Conservation (phyloP, 1,140 invertebrate genomes). For the Mya arenaria region DNA sequence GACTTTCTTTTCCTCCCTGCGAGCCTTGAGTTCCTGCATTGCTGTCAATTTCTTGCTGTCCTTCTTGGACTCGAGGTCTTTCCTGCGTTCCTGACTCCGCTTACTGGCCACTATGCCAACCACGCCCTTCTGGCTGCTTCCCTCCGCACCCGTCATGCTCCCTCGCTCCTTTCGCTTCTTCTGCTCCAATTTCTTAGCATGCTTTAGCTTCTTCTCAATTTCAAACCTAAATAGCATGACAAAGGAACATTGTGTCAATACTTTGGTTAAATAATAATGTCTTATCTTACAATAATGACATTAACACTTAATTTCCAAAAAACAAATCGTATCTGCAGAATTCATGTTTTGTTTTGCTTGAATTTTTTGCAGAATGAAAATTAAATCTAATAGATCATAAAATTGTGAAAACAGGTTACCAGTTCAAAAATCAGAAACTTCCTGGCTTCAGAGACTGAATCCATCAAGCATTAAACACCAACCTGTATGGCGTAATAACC, state of each 20-base stretch:
- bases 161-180: conserved; percentile 82
- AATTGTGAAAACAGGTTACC: too few relatives aligned
- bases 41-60: conserved; percentile 94
- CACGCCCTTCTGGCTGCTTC: conserved; percentile 64
- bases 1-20: conserved; percentile 90
- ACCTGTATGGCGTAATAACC: too few relatives aligned
- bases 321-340: background rate
- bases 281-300: too few relatives aligned
- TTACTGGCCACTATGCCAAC: conserved; percentile 84
- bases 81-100: conserved; percentile 93
- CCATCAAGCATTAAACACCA: too few relatives aligned
- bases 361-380: too few relatives aligned
- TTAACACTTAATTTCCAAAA: too few relatives aligned
- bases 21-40: conserved; percentile 94
- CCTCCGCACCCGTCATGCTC: conserved; percentile 34
- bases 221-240: conserved; percentile 88
- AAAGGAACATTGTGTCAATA: background rate
- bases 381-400: too few relatives aligned
- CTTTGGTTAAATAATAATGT: too few relatives aligned
- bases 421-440: too few relatives aligned
- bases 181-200: conserved; percentile 91
- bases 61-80: conserved; percentile 91
- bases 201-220: conserved; percentile 95
- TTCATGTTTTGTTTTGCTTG: too few relatives aligned
- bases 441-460: too few relatives aligned